Evolutionary conservation across 2,797 vertebrate genomes (phyloP).

Genomic region (Eleutherodactylus coqui): DNA sequence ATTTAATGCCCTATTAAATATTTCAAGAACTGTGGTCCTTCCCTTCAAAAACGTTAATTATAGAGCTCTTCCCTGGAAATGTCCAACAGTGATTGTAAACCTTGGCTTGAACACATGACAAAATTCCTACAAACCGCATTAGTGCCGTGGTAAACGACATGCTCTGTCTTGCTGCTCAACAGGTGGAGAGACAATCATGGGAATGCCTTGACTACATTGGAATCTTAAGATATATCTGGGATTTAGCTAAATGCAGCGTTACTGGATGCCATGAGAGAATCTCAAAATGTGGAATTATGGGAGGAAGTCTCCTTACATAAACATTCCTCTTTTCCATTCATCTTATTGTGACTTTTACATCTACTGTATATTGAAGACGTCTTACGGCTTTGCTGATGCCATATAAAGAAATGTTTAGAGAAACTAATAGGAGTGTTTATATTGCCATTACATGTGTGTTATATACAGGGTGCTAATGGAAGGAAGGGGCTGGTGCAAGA

Average conservation of each 20-base stretch:
- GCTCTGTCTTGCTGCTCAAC: constrained; percentile 38
- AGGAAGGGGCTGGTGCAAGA: not conserved
- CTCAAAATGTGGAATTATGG: constrained; percentile 38
- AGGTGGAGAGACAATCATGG: constrained; percentile 22
- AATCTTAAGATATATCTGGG: constrained; percentile 38
- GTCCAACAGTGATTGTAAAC: not conserved
- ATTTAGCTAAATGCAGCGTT: constrained; percentile 37
- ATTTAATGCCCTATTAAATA: not conserved
- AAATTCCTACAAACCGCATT: constrained; percentile 15
- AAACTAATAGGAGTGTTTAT: constrained; percentile 40
- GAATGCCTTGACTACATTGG: constrained; percentile 16
- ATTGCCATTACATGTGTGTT: not conserved
- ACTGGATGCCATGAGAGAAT: constrained; percentile 28
- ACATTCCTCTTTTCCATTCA: constrained; percentile 29
- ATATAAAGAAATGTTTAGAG: constrained; percentile 51
- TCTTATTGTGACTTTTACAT: constrained; percentile 5
- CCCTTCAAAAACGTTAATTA: constrained; percentile 15
- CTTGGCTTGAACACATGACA: constrained; percentile 25
- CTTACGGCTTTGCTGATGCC: not conserved
- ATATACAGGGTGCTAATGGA: not conserved
- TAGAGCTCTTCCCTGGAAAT: constrained; percentile 1
- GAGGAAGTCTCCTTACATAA: constrained; percentile 44
- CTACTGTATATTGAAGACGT: constrained; percentile 17
- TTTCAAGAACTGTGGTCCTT: not conserved
- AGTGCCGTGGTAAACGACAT: constrained; percentile 2